These are phyloP conservation scores for Mastomys natalensis DNA, from an alignment of 2,113 vertebrate species.

Conservation along the genomic window DNA sequence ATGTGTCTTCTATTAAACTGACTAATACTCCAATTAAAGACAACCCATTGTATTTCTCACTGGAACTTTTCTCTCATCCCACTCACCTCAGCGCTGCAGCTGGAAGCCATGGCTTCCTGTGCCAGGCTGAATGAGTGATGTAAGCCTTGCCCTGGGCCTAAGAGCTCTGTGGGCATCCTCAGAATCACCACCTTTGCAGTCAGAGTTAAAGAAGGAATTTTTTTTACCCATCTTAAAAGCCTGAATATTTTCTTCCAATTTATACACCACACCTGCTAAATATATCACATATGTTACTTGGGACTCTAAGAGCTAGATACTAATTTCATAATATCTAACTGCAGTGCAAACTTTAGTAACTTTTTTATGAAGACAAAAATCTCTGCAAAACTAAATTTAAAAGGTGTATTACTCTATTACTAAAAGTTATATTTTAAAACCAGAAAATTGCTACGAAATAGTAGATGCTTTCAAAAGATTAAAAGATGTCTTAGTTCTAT, in stretches of 20 bases:
- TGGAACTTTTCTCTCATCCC: background rate
- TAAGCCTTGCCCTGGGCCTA: fast-evolving
- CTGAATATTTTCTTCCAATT: slow-evolving; percentile 46
- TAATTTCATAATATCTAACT: slow-evolving; percentile 42
- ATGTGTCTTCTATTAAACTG: slow-evolving; percentile 46
- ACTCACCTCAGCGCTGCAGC: background rate
- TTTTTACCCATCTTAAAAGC: slow-evolving; percentile 29
- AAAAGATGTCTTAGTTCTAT: slow-evolving; percentile 17
- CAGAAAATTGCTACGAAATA: slow-evolving; percentile 45
- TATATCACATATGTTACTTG: slow-evolving; percentile 22
- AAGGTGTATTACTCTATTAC: slow-evolving; percentile 40
- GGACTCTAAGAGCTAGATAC: slow-evolving; percentile 27
- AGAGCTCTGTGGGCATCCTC: background rate
- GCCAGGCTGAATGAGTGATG: background rate
- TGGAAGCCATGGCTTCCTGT: background rate
- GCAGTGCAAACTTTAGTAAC: background rate
- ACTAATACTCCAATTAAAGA: slow-evolving; percentile 29
- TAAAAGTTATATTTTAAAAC: slow-evolving; percentile 51
- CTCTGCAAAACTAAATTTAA: slow-evolving; percentile 37
- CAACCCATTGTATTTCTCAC: slow-evolving; percentile 25
- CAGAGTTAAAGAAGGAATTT: background rate
- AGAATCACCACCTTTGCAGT: background rate
- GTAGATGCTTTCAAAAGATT: slow-evolving; percentile 38
- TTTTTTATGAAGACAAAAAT: slow-evolving; percentile 46
- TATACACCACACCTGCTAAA: slow-evolving; percentile 27